Evolutionary conservation across 2,113 vertebrate species (phyloP).

Genomic region (Myotis yumanensis): DNA sequence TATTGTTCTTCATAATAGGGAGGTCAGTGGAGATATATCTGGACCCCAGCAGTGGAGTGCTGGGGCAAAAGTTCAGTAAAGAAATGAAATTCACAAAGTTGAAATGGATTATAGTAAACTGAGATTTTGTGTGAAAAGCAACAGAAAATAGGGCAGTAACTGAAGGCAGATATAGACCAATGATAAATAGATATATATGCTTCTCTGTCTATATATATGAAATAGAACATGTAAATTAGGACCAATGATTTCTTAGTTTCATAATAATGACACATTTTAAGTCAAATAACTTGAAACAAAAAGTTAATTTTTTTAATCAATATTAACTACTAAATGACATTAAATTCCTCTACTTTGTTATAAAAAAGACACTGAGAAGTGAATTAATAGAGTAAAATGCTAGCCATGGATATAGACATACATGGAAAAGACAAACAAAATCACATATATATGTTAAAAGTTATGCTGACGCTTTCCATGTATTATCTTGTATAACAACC

Average conservation of each 20-base stretch:
- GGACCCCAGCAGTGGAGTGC: background rate
- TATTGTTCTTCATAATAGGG: slow-evolving; percentile 28
- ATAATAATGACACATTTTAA: background rate
- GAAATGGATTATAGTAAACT: background rate
- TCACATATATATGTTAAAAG: background rate
- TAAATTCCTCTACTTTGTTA: background rate
- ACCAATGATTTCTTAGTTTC: background rate
- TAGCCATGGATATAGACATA: background rate
- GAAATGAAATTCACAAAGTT: slow-evolving; percentile 27
- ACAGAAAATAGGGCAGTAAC: background rate
- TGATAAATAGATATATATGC: background rate
- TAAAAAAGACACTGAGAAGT: background rate
- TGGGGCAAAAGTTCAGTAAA: background rate
- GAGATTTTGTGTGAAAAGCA: slow-evolving; percentile 24
- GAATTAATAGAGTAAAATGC: background rate
- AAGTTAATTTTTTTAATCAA: background rate
- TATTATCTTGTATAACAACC: background rate
- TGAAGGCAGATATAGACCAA: background rate
- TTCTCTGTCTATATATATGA: background rate
- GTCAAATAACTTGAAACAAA: background rate
- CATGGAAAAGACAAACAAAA: background rate
- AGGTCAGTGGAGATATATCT: background rate
- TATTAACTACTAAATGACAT: background rate
- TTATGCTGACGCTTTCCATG: background rate
- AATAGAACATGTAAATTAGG: background rate